A percentile compares a stretch with the other conserved stretches of the same genome.
phyloP scores from a whole-genome alignment of 2,888 invertebrate genomes.

The Drosophila paracracens region DNA sequence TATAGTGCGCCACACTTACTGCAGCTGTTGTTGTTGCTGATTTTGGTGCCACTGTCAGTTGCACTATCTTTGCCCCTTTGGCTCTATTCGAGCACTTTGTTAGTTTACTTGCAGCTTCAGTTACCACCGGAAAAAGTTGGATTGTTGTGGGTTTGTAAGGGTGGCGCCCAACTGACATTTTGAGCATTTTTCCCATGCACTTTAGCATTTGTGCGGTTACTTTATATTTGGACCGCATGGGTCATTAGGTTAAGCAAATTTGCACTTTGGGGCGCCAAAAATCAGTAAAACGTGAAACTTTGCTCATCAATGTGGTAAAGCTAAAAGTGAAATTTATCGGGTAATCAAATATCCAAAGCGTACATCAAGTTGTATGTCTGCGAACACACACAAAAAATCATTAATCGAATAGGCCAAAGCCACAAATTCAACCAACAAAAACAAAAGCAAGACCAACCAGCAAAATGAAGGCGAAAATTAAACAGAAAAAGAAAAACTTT shows the following conservation, averaged over 20 bases:
- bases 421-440: slow-evolving; percentile 37
- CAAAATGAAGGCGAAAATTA: slow-evolving; percentile 41
- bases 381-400: slow-evolving; percentile 12
- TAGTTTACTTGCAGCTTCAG: slow-evolving; percentile 60
- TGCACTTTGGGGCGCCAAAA: slow-evolving; percentile 14
- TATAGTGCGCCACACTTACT: not conserved
- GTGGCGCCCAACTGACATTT: slow-evolving; percentile 59
- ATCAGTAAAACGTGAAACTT: slow-evolving; percentile 39
- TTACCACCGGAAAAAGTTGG: slow-evolving; percentile 5
- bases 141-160: not conserved
- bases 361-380: slow-evolving; percentile 26
- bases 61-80: slow-evolving; percentile 22
- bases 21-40: slow-evolving; percentile 3
- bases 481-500: slow-evolving; percentile 44
- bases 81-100: slow-evolving; percentile 71
- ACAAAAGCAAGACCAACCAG: slow-evolving; percentile 16
- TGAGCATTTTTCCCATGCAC: slow-evolving; percentile 48
- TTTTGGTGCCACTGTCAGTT: slow-evolving; percentile 10
- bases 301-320: not conserved
- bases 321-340: slow-evolving; percentile 27
- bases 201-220: slow-evolving; percentile 46
- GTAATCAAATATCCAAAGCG: slow-evolving; percentile 51
- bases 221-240: slow-evolving; percentile 39
- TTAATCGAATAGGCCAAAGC: slow-evolving; percentile 28
- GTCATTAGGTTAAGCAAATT: slow-evolving; percentile 62